A percentile compares a stretch with the other conserved stretches of the same genome.
These are phyloP conservation scores for Virgularia gustaviana DNA, from an alignment of 92 coral and sea anemone genomes.

Conservation along the genomic window DNA sequence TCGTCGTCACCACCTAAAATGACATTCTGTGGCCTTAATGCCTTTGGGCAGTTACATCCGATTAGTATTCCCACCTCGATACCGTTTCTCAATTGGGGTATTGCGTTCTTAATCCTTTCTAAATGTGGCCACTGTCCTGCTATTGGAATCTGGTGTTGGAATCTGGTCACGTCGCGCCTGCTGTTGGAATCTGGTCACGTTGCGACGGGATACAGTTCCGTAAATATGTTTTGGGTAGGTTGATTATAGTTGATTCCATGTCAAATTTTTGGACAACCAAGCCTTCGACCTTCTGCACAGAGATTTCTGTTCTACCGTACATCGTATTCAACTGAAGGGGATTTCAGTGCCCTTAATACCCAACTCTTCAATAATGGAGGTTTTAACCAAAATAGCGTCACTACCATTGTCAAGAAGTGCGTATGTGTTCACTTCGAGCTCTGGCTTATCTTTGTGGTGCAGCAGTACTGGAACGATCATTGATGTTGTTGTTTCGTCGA, in stretches of 20 bases:
- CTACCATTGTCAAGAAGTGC: constrained; percentile 25
- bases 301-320: constrained; percentile 33
- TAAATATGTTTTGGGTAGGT: no score
- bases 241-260: no score
- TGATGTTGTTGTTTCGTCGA: constrained; percentile 1
- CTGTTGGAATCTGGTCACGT: background rate
- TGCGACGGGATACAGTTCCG: no score
- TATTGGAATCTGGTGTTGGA: background rate
- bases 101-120: background rate
- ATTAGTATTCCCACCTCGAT: constrained; percentile 49
- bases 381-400: constrained; percentile 7
- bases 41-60: constrained; percentile 58
- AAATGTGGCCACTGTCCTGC: constrained; percentile 10
- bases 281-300: constrained; percentile 42
- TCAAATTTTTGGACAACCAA: constrained; percentile 31
- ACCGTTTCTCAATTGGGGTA: background rate
- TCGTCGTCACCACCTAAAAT: constrained; percentile 2
- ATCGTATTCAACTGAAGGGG: constrained; percentile 26
- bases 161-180: background rate
- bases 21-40: constrained; percentile 49
- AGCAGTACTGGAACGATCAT: constrained; percentile 27
- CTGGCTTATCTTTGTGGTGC: constrained; percentile 7
- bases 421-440: background rate
- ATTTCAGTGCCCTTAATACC: constrained; percentile 9
- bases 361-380: background rate